Evolutionary conservation across 2,113 vertebrate genomes (phyloP).

Genomic region (Dromaius novaehollandiae): DNA sequence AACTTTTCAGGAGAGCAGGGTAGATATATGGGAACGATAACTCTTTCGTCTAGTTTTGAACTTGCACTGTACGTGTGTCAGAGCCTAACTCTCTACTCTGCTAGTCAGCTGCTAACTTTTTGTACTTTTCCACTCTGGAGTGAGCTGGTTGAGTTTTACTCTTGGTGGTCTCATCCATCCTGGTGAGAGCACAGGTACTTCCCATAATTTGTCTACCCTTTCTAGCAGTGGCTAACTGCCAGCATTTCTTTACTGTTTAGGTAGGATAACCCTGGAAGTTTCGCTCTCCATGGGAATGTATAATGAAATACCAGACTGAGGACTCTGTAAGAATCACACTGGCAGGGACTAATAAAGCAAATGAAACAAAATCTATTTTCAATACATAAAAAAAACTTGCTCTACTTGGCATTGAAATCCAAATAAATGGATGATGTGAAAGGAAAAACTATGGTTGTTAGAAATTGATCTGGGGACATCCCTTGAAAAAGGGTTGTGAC

Average conservation of each 20-base stretch:
- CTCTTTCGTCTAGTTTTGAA: not conserved
- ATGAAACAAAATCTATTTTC: not conserved
- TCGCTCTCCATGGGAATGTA: not conserved
- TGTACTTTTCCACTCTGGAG: not conserved
- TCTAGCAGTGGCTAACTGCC: slow-evolving; percentile 6
- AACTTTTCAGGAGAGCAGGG: not conserved
- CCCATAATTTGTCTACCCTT: not conserved
- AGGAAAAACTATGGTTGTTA: not conserved
- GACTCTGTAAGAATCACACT: not conserved
- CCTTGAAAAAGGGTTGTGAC: not conserved
- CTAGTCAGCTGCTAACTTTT: not conserved
- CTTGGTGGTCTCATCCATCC: not conserved
- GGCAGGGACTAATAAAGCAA: not conserved
- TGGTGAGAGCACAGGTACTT: not conserved
- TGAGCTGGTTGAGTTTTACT: not conserved
- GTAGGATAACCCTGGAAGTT: slow-evolving; percentile 12
- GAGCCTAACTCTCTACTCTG: not conserved
- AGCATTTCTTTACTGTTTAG: not conserved
- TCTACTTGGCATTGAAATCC: not conserved
- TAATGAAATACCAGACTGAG: not conserved
- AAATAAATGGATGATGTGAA: not conserved
- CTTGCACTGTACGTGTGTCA: not conserved
- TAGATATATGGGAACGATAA: not conserved
- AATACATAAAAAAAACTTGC: not conserved
- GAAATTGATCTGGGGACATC: not conserved